Evolutionary conservation across 2,888 invertebrate genomes (phyloP).

Genomic region (Gandaritis pyraliata): DNA sequence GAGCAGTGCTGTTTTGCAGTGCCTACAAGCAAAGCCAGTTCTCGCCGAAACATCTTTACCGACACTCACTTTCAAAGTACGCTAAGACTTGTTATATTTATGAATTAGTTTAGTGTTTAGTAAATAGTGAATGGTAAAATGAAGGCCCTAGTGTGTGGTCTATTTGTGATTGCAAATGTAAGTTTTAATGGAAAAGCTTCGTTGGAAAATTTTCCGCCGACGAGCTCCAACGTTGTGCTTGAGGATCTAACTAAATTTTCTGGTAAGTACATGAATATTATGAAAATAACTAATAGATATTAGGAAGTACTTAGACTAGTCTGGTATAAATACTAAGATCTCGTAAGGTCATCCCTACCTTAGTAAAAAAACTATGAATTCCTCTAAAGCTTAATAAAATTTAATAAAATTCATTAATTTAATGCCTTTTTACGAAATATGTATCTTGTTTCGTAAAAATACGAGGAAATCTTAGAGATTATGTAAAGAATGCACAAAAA

Average conservation of each 20-base stretch:
- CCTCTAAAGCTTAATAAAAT: too few species aligned
- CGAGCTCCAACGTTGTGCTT: slow-evolving; percentile 59
- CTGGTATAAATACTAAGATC: too few species aligned
- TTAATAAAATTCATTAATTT: too few species aligned
- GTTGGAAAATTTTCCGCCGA: slow-evolving; percentile 68
- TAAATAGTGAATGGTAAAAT: slow-evolving; percentile 45
- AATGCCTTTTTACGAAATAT: too few species aligned
- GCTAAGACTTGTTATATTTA: not conserved
- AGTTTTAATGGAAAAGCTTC: slow-evolving; percentile 76
- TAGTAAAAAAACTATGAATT: too few species aligned
- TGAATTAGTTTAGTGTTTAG: slow-evolving; percentile 14
- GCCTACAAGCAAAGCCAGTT: slow-evolving; percentile 20
- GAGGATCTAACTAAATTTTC: slow-evolving; percentile 68
- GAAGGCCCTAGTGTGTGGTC: slow-evolving; percentile 67
- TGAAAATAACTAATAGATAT: not conserved
- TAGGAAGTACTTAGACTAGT: too few species aligned
- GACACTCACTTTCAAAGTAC: slow-evolving; percentile 15
- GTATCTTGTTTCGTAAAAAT: too few species aligned
- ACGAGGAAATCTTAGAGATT: too few species aligned
- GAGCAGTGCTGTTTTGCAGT: slow-evolving; percentile 5
- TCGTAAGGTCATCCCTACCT: too few species aligned
- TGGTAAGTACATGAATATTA: slow-evolving; percentile 51
- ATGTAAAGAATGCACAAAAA: too few species aligned
- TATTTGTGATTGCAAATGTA: slow-evolving; percentile 69
- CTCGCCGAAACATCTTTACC: slow-evolving; percentile 18